phyloP scores from a whole-genome alignment of 2,113 vertebrate species.

The Ictidomys tridecemlineatus region DNA sequence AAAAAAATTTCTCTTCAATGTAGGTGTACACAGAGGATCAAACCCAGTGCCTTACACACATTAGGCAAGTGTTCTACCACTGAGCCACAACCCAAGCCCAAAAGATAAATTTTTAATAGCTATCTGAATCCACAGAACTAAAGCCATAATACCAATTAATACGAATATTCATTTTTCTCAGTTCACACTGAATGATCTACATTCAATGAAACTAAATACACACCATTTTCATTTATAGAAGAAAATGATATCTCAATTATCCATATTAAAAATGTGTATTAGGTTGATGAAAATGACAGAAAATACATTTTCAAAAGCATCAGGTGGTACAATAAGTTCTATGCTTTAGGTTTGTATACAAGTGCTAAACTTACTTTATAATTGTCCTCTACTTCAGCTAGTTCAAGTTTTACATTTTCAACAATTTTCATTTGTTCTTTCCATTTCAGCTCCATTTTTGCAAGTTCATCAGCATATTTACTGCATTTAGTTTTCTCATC shows the following conservation, averaged over 20 bases:
- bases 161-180: neutral
- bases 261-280: conserved; percentile 21
- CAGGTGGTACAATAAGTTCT: neutral
- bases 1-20: neutral
- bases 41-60: no score
- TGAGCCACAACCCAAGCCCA: no score
- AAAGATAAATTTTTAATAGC: neutral
- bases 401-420: conserved; percentile 92
- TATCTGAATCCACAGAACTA: conserved; percentile 40
- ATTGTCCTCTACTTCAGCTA: conserved; percentile 93
- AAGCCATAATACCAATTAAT: neutral
- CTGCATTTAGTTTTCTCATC: conserved; percentile 95
- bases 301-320: neutral
- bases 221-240: conserved; percentile 35
- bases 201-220: neutral
- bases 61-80: no score
- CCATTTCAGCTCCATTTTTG: conserved; percentile 96
- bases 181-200: conserved; percentile 9
- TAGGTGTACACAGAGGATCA: no score
- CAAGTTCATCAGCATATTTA: conserved; percentile 95
- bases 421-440: conserved; percentile 96
- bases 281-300: conserved; percentile 42
- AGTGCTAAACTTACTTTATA: conserved; percentile 91
- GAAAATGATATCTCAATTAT: conserved; percentile 15
- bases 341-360: neutral